Evolutionary conservation across 2,888 invertebrate genomes (phyloP).

Genomic region (Pristionchus fissidentatus): DNA sequence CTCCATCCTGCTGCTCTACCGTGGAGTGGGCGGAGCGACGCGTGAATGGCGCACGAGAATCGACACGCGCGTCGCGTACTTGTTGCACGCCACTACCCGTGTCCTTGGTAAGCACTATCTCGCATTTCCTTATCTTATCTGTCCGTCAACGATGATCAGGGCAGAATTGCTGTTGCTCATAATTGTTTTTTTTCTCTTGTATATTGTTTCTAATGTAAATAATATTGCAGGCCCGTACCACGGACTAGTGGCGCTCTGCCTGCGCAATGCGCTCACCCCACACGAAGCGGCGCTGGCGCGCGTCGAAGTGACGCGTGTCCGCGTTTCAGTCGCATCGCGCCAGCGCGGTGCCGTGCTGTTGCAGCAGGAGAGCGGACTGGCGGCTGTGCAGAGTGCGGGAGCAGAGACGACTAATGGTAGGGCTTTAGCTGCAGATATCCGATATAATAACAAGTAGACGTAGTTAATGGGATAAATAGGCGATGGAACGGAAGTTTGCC

Average conservation of each 20-base stretch:
- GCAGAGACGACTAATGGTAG: neutral
- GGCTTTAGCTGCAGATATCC: neutral
- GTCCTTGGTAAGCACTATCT: conserved; percentile 50
- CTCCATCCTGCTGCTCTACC: conserved; percentile 61
- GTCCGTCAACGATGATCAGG: neutral
- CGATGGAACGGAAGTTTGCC: neutral
- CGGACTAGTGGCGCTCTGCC: conserved; percentile 55
- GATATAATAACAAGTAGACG: neutral
- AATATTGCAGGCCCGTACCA: conserved; percentile 51
- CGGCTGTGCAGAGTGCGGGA: conserved; percentile 12
- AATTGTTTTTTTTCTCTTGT: no score
- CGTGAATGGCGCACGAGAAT: conserved; percentile 57
- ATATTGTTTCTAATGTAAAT: no score
- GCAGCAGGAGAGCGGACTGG: conserved; percentile 32
- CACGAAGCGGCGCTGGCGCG: conserved; percentile 61
- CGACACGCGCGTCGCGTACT: neutral
- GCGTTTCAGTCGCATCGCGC: conserved; percentile 44
- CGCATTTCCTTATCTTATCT: no score
- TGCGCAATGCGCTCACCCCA: conserved; percentile 55
- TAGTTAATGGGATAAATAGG: no score
- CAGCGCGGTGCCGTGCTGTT: conserved; percentile 1
- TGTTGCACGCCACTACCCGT: conserved; percentile 49
- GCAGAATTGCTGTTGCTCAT: neutral
- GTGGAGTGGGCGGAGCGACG: conserved; percentile 59
- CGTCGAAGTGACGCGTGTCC: conserved; percentile 56